phyloP scores from a whole-genome alignment of 2,888 invertebrate genomes.

The Pristionchus exspectatus region DNA sequence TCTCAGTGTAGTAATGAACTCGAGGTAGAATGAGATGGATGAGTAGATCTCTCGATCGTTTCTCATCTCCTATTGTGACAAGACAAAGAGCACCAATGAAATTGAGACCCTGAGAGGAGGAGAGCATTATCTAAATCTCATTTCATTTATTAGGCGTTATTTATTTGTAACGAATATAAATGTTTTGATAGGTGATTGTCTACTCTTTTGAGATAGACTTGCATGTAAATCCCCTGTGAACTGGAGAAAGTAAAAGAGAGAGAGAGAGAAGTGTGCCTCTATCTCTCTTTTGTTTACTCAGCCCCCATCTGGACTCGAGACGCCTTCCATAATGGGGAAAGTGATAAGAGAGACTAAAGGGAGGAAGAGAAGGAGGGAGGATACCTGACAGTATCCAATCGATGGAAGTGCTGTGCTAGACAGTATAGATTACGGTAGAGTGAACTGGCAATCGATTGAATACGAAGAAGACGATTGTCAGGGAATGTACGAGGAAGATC shows the following conservation, averaged over 20 bases:
- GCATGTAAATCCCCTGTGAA: neutral
- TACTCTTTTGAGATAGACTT: neutral
- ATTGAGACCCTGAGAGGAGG: conserved; percentile 62
- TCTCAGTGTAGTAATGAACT: conserved; percentile 61
- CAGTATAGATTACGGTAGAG: conserved; percentile 63
- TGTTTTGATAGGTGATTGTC: too few relatives aligned
- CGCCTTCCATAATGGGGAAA: conserved; percentile 3
- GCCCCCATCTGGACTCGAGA: conserved; percentile 34
- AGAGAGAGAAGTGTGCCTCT: neutral
- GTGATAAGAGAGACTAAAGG: neutral
- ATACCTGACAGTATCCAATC: conserved; percentile 68
- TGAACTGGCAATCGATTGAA: neutral
- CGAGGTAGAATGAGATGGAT: conserved; percentile 63
- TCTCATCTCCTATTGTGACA: conserved; percentile 64
- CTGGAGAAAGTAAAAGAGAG: neutral
- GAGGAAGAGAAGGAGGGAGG: neutral
- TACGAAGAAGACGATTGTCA: conserved; percentile 61
- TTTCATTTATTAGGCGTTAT: neutral
- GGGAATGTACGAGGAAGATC: conserved; percentile 70
- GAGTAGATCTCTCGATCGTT: conserved; percentile 63
- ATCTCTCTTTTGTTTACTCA: conserved; percentile 10
- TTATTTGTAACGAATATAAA: too few relatives aligned
- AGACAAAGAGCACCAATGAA: conserved; percentile 66
- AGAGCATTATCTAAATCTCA: neutral
- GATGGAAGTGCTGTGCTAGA: conserved; percentile 64